Evolutionary conservation across 2,888 invertebrate genomes (phyloP).

Genomic region (Ypsolopha sequella): DNA sequence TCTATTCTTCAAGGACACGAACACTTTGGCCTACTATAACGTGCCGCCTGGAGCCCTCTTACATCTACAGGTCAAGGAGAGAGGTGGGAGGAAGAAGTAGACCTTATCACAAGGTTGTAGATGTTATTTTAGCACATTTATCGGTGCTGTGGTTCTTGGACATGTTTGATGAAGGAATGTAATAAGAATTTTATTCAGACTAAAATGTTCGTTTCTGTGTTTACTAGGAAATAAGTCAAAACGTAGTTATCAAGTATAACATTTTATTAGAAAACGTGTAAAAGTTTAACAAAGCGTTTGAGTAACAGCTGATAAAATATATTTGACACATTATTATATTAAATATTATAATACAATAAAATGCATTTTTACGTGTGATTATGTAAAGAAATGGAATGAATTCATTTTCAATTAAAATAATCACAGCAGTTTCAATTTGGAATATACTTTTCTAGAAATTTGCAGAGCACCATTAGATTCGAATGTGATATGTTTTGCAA

Average conservation of each 20-base stretch:
- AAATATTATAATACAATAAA: background rate
- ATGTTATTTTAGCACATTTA: no score
- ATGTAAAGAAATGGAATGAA: background rate
- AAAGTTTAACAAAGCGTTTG: constrained; percentile 16
- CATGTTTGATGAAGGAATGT: background rate
- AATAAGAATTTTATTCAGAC: background rate
- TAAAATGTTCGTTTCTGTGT: no score
- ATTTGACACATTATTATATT: background rate
- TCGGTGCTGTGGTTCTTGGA: no score
- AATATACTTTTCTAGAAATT: no score
- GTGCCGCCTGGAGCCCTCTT: constrained; percentile 86
- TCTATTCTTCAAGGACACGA: constrained; percentile 97
- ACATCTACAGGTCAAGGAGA: constrained; percentile 94
- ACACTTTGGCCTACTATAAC: constrained; percentile 96
- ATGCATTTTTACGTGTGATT: background rate
- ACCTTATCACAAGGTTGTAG: no score
- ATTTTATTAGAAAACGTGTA: constrained; percentile 26
- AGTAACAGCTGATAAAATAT: background rate
- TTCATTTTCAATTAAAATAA: no score
- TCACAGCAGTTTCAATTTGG: no score
- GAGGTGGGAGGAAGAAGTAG: constrained; percentile 97
- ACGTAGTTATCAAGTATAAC: constrained; percentile 16
- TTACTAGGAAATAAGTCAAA: background rate
- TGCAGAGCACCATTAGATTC: no score
- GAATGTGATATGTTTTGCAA: no score